These are phyloP conservation scores for Prosopocoilus inquinatus DNA, from an alignment of 2,888 invertebrate species.

Conservation along the genomic window DNA sequence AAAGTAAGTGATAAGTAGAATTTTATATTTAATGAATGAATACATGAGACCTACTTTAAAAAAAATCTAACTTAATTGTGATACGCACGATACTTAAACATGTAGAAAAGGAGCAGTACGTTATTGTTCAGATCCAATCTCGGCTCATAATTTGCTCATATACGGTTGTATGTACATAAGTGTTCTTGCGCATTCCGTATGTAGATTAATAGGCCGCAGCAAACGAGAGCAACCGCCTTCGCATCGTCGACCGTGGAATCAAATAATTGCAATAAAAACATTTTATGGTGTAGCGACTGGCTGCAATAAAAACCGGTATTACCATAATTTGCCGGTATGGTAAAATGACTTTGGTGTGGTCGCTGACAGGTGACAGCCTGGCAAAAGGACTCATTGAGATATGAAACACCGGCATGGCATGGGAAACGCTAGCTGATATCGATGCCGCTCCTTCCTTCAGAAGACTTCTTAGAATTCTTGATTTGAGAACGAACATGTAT, in stretches of 20 bases:
- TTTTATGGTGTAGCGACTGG: constrained; percentile 25
- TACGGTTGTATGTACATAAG: constrained; percentile 1
- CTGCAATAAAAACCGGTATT: constrained; percentile 25
- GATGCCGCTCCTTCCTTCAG: too few relatives aligned
- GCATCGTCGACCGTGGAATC: constrained; percentile 20
- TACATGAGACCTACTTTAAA: too few relatives aligned
- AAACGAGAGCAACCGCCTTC: constrained; percentile 24
- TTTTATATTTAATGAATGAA: too few relatives aligned
- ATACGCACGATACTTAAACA: neutral
- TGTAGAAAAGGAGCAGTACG: neutral
- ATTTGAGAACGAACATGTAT: too few relatives aligned
- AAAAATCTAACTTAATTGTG: neutral
- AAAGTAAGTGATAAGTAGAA: too few relatives aligned
- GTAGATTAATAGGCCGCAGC: constrained; percentile 19
- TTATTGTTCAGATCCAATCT: constrained; percentile 14
- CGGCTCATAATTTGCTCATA: constrained; percentile 18
- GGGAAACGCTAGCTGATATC: constrained; percentile 11
- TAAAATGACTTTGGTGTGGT: constrained; percentile 30
- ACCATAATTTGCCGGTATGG: constrained; percentile 28
- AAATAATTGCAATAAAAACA: constrained; percentile 25
- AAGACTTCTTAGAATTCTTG: too few relatives aligned
- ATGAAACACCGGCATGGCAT: constrained; percentile 16
- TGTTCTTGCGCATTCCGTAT: constrained; percentile 1
- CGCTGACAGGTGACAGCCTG: constrained; percentile 30
- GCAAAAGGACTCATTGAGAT: constrained; percentile 22